Percentiles rank a stretch among this genome's conserved stretches.
phyloP scores from a whole-genome alignment of 2,888 invertebrate genomes.

The Polia nebulosa region DNA sequence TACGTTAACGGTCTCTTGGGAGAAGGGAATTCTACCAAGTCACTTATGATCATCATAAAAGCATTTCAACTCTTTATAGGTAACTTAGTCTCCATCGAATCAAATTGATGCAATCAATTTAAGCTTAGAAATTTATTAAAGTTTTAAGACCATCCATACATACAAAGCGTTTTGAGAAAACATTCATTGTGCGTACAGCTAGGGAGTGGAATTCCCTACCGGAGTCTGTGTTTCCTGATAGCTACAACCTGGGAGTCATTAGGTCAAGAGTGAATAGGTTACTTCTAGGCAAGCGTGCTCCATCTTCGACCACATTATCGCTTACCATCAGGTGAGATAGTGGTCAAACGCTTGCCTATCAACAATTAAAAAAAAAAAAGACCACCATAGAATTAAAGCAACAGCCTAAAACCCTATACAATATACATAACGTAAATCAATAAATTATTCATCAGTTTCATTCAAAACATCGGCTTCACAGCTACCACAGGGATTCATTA shows the following conservation, averaged over 20 bases:
- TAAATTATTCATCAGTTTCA: constrained; percentile 66
- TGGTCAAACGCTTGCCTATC: too few relatives aligned
- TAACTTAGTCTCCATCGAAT: not conserved
- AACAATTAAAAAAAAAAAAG: too few relatives aligned
- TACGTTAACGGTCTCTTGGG: not conserved
- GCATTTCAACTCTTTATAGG: not conserved
- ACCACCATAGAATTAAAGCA: not conserved
- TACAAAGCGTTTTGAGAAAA: too few relatives aligned
- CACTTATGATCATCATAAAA: not conserved
- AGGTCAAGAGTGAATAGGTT: too few relatives aligned
- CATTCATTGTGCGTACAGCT: too few relatives aligned
- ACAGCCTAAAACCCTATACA: too few relatives aligned
- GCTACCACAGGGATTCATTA: constrained; percentile 70
- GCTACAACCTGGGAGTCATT: too few relatives aligned
- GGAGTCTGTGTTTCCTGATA: too few relatives aligned
- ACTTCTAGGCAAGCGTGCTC: too few relatives aligned
- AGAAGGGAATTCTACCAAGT: not conserved
- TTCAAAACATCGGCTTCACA: constrained; percentile 55
- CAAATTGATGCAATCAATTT: not conserved
- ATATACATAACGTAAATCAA: constrained; percentile 41
- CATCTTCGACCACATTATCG: too few relatives aligned
- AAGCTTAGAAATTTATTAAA: not conserved
- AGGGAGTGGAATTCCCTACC: too few relatives aligned
- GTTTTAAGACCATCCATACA: not conserved
- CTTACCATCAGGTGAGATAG: too few relatives aligned